Conservation (phyloP, 2,113 vertebrate genomes). For the Pollimyrus isidori region DNA sequence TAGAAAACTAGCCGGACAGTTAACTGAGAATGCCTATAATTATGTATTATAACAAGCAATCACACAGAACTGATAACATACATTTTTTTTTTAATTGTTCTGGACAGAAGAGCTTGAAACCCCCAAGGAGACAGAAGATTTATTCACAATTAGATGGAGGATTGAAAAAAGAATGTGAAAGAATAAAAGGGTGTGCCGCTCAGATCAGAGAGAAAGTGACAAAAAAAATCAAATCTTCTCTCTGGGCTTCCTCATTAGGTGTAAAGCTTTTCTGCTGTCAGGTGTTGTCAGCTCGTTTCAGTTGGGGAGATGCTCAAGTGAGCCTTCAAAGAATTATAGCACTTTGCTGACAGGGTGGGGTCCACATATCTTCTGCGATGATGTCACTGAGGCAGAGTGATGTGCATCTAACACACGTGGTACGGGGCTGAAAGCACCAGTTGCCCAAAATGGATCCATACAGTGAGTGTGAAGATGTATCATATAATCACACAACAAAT, state of each 20-base stretch:
- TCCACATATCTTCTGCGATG: background rate
- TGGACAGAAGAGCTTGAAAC: background rate
- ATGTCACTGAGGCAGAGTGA: background rate
- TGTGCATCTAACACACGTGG: background rate
- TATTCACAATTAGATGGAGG: background rate
- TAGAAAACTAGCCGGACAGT: background rate
- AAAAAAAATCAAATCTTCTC: slow-evolving; percentile 35
- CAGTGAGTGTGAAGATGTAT: background rate
- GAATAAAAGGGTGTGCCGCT: background rate
- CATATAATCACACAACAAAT: background rate
- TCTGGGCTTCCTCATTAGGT: slow-evolving; percentile 39
- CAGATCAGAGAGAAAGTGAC: slow-evolving; percentile 41
- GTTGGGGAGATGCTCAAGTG: background rate
- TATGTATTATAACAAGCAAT: background rate
- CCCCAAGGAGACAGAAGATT: background rate
- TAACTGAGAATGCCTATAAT: background rate
- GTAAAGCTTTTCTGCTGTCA: slow-evolving; percentile 21
- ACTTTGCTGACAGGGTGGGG: background rate
- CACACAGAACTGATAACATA: background rate
- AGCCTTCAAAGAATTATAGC: background rate
- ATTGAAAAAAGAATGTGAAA: slow-evolving; percentile 9
- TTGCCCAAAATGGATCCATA: background rate
- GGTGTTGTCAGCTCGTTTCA: background rate
- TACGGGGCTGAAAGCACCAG: background rate
- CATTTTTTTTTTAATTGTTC: background rate